Evolutionary conservation across 2,888 invertebrate genomes (phyloP), one percentile per base, ranked within the genome.

Genomic region (Cryptocephalus moraei): DNA sequence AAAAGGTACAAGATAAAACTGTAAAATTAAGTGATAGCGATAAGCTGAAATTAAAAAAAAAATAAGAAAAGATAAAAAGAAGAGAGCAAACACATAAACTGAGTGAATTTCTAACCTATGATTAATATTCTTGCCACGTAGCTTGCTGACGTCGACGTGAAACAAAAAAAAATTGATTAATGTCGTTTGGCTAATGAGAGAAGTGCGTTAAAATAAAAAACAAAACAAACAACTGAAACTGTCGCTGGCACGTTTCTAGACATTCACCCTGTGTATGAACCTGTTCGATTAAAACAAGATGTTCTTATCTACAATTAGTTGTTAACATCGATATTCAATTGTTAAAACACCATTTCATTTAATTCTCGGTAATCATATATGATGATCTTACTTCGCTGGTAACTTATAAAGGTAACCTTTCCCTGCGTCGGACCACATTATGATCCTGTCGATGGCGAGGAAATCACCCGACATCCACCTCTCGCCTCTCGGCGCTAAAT

Each of bases 401-500:
- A 99, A 75, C 70, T 87, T 91, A 74, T 92, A 99, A 44, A 99
- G 76, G 70, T 94, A 96, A 44, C 93, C 94, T 64, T 91, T 91
- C 49, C 97, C 97, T 63, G 93, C 92, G 43, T 92, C 93, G 43
- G 92, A 94, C 88, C 95, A 96, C 9, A 96, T 83, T 44, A 97
- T 81, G 0, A 97, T 91, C 39, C 91, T 76, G 66, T 96, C 96
- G 0, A 92, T 86, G 0, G 90, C 81, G 14, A 96, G 74, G 66
- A 97, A 97, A 68, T 94, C 92, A 0, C 96, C 96, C 0, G 94
- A 92, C 75, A 91, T 82, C 95, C 95, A 97, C 2, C 93, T 78
- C 67, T 92, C 92, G 0, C 91, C 86, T 12, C 84, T 74, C 0
- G 90, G 90, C n/a, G 91, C 86, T 53, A 87, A 83, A 53, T 93